Conservation (phyloP, 2,113 vertebrate species). For the Dunckerocampus dactyliophorus region DNA sequence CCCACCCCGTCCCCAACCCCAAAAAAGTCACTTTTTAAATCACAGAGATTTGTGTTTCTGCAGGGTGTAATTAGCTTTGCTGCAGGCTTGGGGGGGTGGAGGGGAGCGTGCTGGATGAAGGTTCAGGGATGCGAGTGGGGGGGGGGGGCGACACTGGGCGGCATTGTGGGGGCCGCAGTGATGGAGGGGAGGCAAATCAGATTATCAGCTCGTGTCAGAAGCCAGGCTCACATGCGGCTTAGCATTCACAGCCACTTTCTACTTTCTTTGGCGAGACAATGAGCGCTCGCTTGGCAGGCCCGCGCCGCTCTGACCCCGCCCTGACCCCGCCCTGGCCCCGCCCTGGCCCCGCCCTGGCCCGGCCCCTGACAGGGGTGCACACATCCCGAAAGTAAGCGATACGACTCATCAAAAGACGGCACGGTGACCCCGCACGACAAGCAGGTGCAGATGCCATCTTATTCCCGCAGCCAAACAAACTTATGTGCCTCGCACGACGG, state of each 20-base stretch:
- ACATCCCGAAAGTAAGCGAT: conserved; percentile 23
- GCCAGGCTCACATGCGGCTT: conserved; percentile 95
- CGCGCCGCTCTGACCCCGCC: conserved; percentile 31
- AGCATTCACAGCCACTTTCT: conserved; percentile 92
- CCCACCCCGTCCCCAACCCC: conserved; percentile 26
- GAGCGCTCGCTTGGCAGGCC: conserved; percentile 76
- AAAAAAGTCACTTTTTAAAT: conserved; percentile 96
- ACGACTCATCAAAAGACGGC: conserved; percentile 8
- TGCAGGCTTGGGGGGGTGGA: conserved; percentile 59
- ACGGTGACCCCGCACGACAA: not conserved
- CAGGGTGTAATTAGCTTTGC: conserved; percentile 97
- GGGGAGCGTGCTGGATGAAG: conserved; percentile 15
- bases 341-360: conserved; percentile 36
- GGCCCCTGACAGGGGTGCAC: conserved; percentile 6
- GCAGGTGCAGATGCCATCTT: not conserved
- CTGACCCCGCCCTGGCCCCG: conserved; percentile 7
- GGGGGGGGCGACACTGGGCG: conserved; percentile 84
- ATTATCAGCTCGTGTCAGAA: conserved; percentile 99
- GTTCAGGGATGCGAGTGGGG: conserved; percentile 60
- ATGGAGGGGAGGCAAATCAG: conserved; percentile 88
- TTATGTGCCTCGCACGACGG: too few relatives aligned
- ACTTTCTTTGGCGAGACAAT: conserved; percentile 86
- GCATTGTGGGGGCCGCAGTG: conserved; percentile 85
- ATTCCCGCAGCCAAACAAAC: too few relatives aligned
- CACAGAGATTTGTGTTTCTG: conserved; percentile 99